Evolutionary conservation across 1,140 invertebrate genomes (phyloP).

Genomic region (Cydia strobilella): DNA sequence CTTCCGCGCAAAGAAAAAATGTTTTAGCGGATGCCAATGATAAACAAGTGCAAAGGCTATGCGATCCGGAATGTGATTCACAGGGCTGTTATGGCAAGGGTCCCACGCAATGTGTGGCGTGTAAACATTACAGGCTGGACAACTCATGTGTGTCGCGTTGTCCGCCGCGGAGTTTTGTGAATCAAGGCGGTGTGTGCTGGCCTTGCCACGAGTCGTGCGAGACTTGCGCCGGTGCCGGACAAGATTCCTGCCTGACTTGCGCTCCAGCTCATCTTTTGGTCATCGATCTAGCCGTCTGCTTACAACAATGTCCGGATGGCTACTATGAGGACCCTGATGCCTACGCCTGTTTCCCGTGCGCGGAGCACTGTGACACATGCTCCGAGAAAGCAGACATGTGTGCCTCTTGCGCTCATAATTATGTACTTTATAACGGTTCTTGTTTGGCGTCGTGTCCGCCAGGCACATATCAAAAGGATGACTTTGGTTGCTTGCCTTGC

Average conservation of each 20-base stretch:
- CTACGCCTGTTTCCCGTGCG: slow-evolving; percentile 88
- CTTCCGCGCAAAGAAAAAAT: slow-evolving; percentile 79
- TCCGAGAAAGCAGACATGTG: slow-evolving; percentile 89
- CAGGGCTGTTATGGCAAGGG: slow-evolving; percentile 91
- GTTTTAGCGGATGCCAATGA: slow-evolving; percentile 81
- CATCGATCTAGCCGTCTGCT: slow-evolving; percentile 88
- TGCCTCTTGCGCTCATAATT: slow-evolving; percentile 89
- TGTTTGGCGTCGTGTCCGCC: slow-evolving; percentile 90
- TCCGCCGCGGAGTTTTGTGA: slow-evolving; percentile 89
- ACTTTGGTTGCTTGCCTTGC: slow-evolving; percentile 87
- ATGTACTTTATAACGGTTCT: slow-evolving; percentile 88
- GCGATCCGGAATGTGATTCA: slow-evolving; percentile 90
- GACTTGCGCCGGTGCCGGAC: slow-evolving; percentile 90
- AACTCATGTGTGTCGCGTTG: slow-evolving; percentile 90
- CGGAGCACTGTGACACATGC: slow-evolving; percentile 87
- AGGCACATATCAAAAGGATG: slow-evolving; percentile 89
- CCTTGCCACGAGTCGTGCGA: slow-evolving; percentile 92
- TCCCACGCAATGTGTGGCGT: slow-evolving; percentile 89
- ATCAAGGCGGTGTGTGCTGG: slow-evolving; percentile 88
- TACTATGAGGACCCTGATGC: slow-evolving; percentile 88
- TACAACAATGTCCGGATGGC: slow-evolving; percentile 91
- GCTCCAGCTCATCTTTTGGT: slow-evolving; percentile 89
- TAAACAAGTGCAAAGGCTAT: slow-evolving; percentile 86
- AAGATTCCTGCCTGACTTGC: slow-evolving; percentile 90
- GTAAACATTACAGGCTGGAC: slow-evolving; percentile 88